phyloP scores from a whole-genome alignment of 2,888 invertebrate species.

The Helleia helle region DNA sequence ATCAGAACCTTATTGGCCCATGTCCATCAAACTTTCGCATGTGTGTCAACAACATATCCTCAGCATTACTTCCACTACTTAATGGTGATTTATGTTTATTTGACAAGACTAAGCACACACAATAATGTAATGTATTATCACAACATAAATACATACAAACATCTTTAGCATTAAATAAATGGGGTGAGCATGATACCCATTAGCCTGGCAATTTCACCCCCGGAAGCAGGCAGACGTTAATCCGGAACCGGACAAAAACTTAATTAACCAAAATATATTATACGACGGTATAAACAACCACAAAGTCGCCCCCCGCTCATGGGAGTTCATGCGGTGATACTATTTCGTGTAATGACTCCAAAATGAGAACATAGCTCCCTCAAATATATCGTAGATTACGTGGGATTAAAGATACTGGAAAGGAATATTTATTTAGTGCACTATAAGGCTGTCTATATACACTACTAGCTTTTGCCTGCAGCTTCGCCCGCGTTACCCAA shows the following conservation, averaged over 20 bases:
- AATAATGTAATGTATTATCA: too few species aligned
- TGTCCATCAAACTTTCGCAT: too few species aligned
- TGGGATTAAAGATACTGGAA: background rate
- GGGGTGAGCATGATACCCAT: constrained; percentile 25
- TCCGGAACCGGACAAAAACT: constrained; percentile 63
- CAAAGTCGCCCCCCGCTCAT: constrained; percentile 58
- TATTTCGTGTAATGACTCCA: constrained; percentile 44
- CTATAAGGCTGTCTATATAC: too few species aligned
- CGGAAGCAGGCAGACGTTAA: constrained; percentile 33
- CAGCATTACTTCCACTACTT: too few species aligned
- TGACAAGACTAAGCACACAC: too few species aligned
- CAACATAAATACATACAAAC: too few species aligned
- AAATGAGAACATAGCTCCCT: constrained; percentile 42
- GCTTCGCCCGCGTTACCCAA: too few species aligned
- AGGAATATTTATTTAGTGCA: constrained; percentile 13
- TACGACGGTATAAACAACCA: constrained; percentile 60
- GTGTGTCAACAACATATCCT: too few species aligned
- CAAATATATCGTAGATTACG: constrained; percentile 31
- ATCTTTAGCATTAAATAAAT: constrained; percentile 13
- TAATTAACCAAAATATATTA: constrained; percentile 67
- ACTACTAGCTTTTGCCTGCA: too few species aligned
- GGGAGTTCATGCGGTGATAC: constrained; percentile 68
- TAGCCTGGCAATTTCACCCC: constrained; percentile 38
- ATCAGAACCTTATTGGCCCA: too few species aligned
- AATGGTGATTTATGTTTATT: too few species aligned